These are phyloP conservation scores for Stegana nigrithorax DNA, from an alignment of 2,888 invertebrate species.

Conservation along the genomic window DNA sequence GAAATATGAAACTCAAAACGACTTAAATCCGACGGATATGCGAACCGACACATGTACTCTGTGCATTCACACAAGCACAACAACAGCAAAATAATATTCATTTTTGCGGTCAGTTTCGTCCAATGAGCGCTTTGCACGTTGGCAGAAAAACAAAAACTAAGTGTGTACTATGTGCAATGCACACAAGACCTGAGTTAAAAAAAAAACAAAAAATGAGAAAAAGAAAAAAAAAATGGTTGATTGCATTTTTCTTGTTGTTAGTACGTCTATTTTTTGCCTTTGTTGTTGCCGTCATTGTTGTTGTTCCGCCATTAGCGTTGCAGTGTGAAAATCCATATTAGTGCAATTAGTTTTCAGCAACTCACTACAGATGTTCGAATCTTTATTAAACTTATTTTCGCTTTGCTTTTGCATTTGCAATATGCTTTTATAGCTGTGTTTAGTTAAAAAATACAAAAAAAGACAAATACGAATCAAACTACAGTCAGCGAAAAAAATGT, in stretches of 20 bases:
- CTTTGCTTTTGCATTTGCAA: too few species aligned
- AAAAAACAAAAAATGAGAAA: constrained; percentile 29
- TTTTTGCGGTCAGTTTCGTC: constrained; percentile 60
- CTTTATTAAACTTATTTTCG: constrained; percentile 21
- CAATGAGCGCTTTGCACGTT: constrained; percentile 64
- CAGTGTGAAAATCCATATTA: constrained; percentile 62
- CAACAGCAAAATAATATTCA: constrained; percentile 60
- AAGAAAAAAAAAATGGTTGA: constrained; percentile 48
- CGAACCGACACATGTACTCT: neutral
- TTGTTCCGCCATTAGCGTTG: constrained; percentile 55
- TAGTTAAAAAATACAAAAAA: too few species aligned
- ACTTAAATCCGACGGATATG: too few species aligned
- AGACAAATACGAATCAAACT: too few species aligned
- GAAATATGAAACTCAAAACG: constrained; percentile 33
- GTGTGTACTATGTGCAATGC: too few species aligned
- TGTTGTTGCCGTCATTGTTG: constrained; percentile 49
- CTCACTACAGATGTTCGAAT: constrained; percentile 44
- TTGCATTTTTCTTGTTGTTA: constrained; percentile 42
- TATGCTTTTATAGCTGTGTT: too few species aligned
- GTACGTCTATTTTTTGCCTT: constrained; percentile 29
- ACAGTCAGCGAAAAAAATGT: too few species aligned
- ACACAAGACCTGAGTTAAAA: constrained; percentile 20
- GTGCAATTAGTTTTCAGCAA: constrained; percentile 62
- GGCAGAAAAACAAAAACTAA: constrained; percentile 47
- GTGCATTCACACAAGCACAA: neutral